Base-by-base conservation (phyloP, 2,113 vertebrate genomes). In the Calidris pugnax region DNA sequence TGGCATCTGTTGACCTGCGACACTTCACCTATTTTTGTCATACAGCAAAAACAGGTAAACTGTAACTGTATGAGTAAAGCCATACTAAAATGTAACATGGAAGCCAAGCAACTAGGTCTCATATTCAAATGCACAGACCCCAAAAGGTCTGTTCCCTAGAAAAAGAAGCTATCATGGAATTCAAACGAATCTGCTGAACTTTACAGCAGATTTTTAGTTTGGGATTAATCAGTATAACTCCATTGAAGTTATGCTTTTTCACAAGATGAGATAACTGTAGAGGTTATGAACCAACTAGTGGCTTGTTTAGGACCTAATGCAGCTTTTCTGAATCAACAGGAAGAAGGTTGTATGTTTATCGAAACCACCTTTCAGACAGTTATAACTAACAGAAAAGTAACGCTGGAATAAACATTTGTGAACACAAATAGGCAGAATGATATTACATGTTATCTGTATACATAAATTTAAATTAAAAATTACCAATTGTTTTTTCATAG, bases 401-500 rank as follows among this genome's bases (percentile, higher is more conserved):
- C 18, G 79, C 20, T 12, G 17, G n/a, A 83, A 77, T 69, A 86
- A 93, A 53, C 28, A 32, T 20, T 64, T 3, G 78, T 14, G n/a
- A 92, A 90, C 41, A 84, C 17, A 89, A 20, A 56, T 22, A 85
- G 24, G 48, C 14, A 81, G 62, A 86, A 48, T 21, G 17, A 8
- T 82, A 21, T 59, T 79, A 89, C 33, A 87, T n/a, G 45, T 37
- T 64, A 84, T 45, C 60, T 82, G 11, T 57, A 78, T 85, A 64
- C 7, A 86, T 23, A 85, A 63, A 82, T 37, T 47, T 15, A 79
- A 56, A 37, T 51, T 14, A 6, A 63, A 98, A 55, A 98, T 98
- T 98, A 99, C 99, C 98, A 75, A 99, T 98, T 74, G 99, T 98
- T 94, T 97, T 97, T 72, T 98, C 97, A 96, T 98, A 99, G 21